These are phyloP conservation scores for Parnassius glacialis DNA, from an alignment of 2,888 invertebrate species.

Conservation along the genomic window DNA sequence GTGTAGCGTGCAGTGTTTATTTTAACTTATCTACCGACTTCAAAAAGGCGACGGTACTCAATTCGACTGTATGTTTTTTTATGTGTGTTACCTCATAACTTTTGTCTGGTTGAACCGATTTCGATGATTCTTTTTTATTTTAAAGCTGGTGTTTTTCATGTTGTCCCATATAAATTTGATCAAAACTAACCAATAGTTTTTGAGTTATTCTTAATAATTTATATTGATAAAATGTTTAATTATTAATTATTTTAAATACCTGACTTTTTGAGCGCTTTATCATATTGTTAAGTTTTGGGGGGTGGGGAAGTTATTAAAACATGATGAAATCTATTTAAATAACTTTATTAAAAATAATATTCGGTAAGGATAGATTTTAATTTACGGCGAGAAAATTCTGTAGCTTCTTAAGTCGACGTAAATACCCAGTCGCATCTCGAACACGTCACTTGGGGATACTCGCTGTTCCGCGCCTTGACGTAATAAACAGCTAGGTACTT, in stretches of 20 bases:
- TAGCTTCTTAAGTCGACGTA: conserved; percentile 28
- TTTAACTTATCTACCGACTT: not conserved
- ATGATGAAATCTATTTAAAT: not conserved
- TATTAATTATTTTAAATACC: not conserved
- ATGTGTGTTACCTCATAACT: no score
- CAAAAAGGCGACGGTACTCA: not conserved
- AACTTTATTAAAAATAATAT: not conserved
- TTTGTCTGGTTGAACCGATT: no score
- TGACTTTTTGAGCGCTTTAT: not conserved
- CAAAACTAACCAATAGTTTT: no score
- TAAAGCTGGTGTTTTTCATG: no score
- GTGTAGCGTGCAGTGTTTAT: no score
- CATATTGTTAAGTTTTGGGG: not conserved
- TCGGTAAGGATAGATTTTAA: not conserved
- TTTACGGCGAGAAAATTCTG: not conserved
- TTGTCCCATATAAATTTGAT: no score
- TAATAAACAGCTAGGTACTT: no score
- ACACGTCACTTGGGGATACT: conserved; percentile 10
- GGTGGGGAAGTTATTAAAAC: not conserved
- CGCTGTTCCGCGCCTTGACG: no score
- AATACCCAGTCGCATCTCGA: conserved; percentile 26
- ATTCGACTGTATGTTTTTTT: no score
- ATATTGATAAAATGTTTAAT: no score
- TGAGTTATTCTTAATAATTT: no score
- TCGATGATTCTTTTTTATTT: no score